Evolutionary conservation across 2,113 vertebrate species (phyloP), one percentile per base, ranked within the genome.

Genomic region (Suncus etruscus): DNA sequence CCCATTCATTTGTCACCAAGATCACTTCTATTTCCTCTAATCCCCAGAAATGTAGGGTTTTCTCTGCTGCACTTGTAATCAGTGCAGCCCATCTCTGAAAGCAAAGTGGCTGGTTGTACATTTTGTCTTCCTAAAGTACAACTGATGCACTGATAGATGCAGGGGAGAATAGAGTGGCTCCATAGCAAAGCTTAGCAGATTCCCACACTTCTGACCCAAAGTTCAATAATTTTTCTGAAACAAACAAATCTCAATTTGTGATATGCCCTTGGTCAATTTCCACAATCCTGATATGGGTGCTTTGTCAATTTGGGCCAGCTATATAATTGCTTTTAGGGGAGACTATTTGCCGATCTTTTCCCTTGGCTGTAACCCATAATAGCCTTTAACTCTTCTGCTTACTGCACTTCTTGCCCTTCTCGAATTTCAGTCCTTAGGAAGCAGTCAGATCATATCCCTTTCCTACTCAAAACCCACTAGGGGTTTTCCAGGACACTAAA

Each of bases 351-450:
- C 27, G 27, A 47, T 39, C 25, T 94, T 84, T 10, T 86, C 11
- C 72, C 50, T 85, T 51, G 11, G n/a, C 54, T 6, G 31, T 76
- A 83, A 77, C 20, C 58, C 32, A 68, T 66, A 76, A 63, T 61
- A 63, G 20, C 63, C 32, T 39, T 11, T n/a, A 81, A 39, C 24
- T 66, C 2, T 32, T 90, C 10, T 83, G 15, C 27, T 68, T 73
- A 47, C 11, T 89, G 27, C 22, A 50, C 27, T 66, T 87, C 51
- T 87, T 89, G 58, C 4, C 12, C 25, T 81, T 27, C 27, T 91
- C 47, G 11, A 39, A 82, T 82, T 84, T 87, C 83, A 58, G 22
- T 76, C 75, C 31, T 68, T 50, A 90, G 24, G 10, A 91, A 87
- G 32, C 48, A n/a, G n/a, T 65, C 25, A 90, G 51, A 77, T 88